phyloP scores from a whole-genome alignment of 2,888 invertebrate genomes.

The Labia minor region DNA sequence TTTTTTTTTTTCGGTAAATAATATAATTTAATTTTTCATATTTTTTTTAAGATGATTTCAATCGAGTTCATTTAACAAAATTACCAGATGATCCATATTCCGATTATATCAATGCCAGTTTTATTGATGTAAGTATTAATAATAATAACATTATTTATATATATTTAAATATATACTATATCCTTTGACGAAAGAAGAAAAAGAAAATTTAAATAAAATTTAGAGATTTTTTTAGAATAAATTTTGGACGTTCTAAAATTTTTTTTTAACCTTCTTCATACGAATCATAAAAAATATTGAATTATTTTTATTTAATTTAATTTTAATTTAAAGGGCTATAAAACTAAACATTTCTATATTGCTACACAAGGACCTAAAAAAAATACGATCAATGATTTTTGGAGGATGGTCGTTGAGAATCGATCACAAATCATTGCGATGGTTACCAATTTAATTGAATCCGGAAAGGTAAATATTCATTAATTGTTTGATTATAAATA shows the following conservation, averaged over 20 bases:
- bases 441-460: slow-evolving; percentile 41
- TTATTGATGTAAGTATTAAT: slow-evolving; percentile 35
- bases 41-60: slow-evolving; percentile 39
- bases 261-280: too few relatives aligned
- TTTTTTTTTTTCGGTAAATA: too few relatives aligned
- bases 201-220: neutral
- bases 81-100: slow-evolving; percentile 35
- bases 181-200: too few relatives aligned
- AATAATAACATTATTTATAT: too few relatives aligned
- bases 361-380: slow-evolving; percentile 36
- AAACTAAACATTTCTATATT: slow-evolving; percentile 32
- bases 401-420: slow-evolving; percentile 43
- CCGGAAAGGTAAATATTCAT: slow-evolving; percentile 38
- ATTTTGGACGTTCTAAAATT: neutral
- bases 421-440: slow-evolving; percentile 40
- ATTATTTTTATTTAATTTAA: too few relatives aligned
- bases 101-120: slow-evolving; percentile 45
- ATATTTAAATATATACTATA: neutral
- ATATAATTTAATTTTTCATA: too few relatives aligned
- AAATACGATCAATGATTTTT: slow-evolving; percentile 37
- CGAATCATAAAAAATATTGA: too few relatives aligned
- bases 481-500: too few relatives aligned
- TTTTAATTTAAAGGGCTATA: slow-evolving; percentile 30
- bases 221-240: neutral
- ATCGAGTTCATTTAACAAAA: slow-evolving; percentile 38